Conservation (phyloP, 2,888 invertebrate genomes). For the Dynastes tityus region DNA sequence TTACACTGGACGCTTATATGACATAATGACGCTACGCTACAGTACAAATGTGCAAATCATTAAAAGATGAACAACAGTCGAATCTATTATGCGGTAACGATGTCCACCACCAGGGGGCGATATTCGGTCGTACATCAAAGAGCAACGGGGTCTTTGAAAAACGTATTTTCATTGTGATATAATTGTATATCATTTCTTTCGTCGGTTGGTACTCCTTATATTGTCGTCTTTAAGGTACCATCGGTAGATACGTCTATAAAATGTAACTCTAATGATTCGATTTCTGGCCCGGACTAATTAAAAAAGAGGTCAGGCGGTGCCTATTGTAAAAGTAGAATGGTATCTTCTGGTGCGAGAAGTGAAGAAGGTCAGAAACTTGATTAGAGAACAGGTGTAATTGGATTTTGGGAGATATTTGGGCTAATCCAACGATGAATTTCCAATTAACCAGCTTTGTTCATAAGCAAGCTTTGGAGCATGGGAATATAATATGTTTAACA, state of each 20-base stretch:
- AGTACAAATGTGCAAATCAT: constrained; percentile 64
- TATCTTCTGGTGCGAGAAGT: background rate
- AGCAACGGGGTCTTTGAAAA: constrained; percentile 51
- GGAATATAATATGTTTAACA: too few species aligned
- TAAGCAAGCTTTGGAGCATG: too few species aligned
- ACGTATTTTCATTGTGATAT: constrained; percentile 54
- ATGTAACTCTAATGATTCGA: constrained; percentile 29
- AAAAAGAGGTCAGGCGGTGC: constrained; percentile 13
- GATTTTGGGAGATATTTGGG: too few species aligned
- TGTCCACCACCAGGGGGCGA: constrained; percentile 64
- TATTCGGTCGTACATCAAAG: constrained; percentile 58
- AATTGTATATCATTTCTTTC: constrained; percentile 49
- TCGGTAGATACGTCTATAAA: background rate
- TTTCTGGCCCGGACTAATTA: constrained; percentile 19
- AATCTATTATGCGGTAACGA: constrained; percentile 67
- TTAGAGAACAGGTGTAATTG: too few species aligned
- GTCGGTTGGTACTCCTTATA: constrained; percentile 16
- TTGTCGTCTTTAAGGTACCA: background rate
- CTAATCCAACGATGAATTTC: too few species aligned
- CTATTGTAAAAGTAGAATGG: background rate
- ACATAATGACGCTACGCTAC: constrained; percentile 12
- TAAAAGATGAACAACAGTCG: constrained; percentile 64
- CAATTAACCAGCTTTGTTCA: too few species aligned
- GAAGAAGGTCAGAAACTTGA: background rate
- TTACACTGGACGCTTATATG: background rate